Evolutionary conservation across 1,140 invertebrate genomes (phyloP), one percentile per base, ranked within the genome.

Genomic region (Heterodera carotae): DNA sequence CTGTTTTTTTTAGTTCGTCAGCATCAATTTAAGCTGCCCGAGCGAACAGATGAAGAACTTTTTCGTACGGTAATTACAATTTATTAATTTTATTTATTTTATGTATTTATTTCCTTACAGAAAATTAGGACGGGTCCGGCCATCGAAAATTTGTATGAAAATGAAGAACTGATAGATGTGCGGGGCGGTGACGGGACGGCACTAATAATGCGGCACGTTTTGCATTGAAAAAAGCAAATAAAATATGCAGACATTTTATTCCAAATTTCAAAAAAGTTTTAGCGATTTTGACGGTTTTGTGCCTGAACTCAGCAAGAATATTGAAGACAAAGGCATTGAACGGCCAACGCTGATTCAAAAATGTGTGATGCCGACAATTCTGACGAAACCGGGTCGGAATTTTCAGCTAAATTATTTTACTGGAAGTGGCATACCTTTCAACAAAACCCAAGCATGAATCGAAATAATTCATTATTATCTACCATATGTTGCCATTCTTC

Each of bases 211-310:
- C n/a, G 62, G 62, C 22, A n/a, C 8, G 7, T 56, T 56, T 56
- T 56, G 22, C n/a, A n/a, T n/a, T n/a, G n/a, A n/a, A n/a, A n/a
- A n/a, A n/a, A n/a, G n/a, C n/a, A n/a, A n/a, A n/a, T n/a, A n/a
- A n/a, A n/a, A n/a, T n/a, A n/a, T n/a, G n/a, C n/a, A n/a, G n/a
- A n/a, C n/a, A n/a, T n/a, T n/a, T n/a, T n/a, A n/a, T n/a, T n/a
- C n/a, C n/a, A n/a, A n/a, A n/a, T n/a, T n/a, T n/a, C n/a, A n/a
- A n/a, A n/a, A n/a, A n/a, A n/a, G n/a, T n/a, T 62, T 73, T 15
- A 74, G 72, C 8, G 72, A 74, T 62, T 74, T 74, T 34, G 27
- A 15, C 25, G 56, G 64, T 33, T 62, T 74, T 74, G 27, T 74
- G 10, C 56, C 59, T 0, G 31, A 33, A 22, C 27, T 74, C 0